Evolutionary conservation across 2,888 invertebrate genomes (phyloP), one percentile per base, ranked within the genome.

Genomic region (Chironomus riparius): DNA sequence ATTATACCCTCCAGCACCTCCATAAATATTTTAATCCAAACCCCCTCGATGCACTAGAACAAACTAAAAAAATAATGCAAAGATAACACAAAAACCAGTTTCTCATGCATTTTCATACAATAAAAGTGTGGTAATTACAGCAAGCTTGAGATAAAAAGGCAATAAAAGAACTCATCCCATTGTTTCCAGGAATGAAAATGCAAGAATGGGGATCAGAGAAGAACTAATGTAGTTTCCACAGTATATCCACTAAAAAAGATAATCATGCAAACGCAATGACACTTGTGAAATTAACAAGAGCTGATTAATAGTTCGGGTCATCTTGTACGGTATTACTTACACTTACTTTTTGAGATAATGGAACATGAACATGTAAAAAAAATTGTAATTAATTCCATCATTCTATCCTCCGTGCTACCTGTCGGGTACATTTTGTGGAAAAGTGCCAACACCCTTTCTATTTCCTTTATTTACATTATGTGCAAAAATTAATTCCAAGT

Each of bases 401-500:
- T 38, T 38, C 38, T 38, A 38, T 38, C 38, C 38, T 38, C 4
- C 7, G 24, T 65, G 12, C 4, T 65, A 65, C 56, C 56, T 56
- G 56, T 15, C 56, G 38, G 38, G 38, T 28, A 5, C 1, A 6
- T 28, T 28, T 1, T 38, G 38, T 38, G 38, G 38, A 38, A 38
- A 56, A 56, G 18, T 56, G 56, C 56, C 56, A 56, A n/a, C 56
- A 56, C 6, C 13, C 21, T 22, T 22, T 21, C 24, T 24, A 21
- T 21, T 21, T 21, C 65, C 12, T 24, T 65, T 22, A 38, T 65
- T 65, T 24, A 21, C 65, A 65, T 18, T 65, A 65, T 13, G n/a
- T 65, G 65, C 13, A 22, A 65, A 65, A 65, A 65, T 65, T 65
- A 24, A 65, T 65, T 65, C 65, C 65, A 24, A 65, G 65, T 65